Conservation (phyloP, 2,797 vertebrate species). For the Eremophila alpestris region DNA sequence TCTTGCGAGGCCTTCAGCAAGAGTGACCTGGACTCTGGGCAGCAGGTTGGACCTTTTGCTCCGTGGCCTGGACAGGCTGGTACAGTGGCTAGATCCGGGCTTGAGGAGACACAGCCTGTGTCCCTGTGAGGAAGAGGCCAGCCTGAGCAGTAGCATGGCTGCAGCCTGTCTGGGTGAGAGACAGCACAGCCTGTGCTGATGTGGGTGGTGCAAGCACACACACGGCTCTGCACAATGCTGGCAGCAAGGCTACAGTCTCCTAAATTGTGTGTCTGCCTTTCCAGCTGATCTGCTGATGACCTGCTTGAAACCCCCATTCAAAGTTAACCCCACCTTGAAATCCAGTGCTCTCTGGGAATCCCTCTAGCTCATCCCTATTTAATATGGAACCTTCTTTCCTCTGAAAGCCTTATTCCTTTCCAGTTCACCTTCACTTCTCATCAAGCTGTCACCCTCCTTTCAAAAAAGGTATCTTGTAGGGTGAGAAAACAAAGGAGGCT, state of each 20-base stretch:
- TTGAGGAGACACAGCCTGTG: neutral
- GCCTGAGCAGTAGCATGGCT: neutral
- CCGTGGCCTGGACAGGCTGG: neutral
- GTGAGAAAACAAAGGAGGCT: neutral
- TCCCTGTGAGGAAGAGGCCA: neutral
- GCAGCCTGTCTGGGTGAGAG: neutral
- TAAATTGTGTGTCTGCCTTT: neutral
- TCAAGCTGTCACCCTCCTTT: neutral
- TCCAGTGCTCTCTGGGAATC: neutral
- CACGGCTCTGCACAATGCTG: accelerated
- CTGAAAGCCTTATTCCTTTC: neutral
- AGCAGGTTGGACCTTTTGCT: neutral
- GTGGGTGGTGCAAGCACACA: neutral
- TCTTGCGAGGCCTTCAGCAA: neutral
- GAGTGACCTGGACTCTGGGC: neutral
- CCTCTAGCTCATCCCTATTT: neutral
- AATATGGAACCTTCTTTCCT: neutral
- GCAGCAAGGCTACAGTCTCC: neutral
- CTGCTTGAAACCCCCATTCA: neutral
- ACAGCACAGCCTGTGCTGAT: neutral
- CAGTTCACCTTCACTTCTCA: neutral
- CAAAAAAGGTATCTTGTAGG: neutral
- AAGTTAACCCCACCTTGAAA: neutral
- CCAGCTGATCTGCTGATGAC: neutral
- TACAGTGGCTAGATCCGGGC: neutral